Conservation (phyloP, 2,888 invertebrate genomes). For the Pecten maximus region DNA sequence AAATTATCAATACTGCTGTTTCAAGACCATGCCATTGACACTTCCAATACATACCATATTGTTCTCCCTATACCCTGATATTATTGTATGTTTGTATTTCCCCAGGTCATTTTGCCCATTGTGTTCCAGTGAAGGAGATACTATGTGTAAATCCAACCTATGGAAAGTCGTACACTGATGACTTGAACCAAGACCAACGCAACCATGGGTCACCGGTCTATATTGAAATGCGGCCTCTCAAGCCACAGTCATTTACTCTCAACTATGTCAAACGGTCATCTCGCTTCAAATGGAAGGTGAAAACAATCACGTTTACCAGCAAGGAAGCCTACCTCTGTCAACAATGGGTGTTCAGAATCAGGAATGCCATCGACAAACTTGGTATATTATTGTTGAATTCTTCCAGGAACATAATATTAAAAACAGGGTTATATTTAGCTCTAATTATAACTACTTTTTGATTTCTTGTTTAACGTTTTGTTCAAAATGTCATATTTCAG, state of each 20-base stretch:
- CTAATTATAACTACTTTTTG: too few species aligned
- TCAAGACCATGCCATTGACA: too few species aligned
- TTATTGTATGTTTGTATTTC: background rate
- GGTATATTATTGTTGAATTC: slow-evolving; percentile 63
- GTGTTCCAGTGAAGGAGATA: slow-evolving; percentile 57
- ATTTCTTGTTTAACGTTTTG: too few species aligned
- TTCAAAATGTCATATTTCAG: too few species aligned
- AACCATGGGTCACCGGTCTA: slow-evolving; percentile 63
- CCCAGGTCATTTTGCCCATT: slow-evolving; percentile 42
- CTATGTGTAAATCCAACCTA: slow-evolving; percentile 53
- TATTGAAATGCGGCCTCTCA: slow-evolving; percentile 72
- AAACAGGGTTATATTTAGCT: too few species aligned
- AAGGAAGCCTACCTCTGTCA: slow-evolving; percentile 78
- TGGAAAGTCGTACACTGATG: slow-evolving; percentile 27
- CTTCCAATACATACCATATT: too few species aligned
- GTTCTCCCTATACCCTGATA: background rate
- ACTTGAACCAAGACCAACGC: slow-evolving; percentile 57
- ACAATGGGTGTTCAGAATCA: slow-evolving; percentile 77
- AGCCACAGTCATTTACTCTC: slow-evolving; percentile 72
- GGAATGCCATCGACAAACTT: slow-evolving; percentile 76
- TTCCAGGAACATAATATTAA: too few species aligned
- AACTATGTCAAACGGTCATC: slow-evolving; percentile 70
- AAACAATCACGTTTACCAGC: slow-evolving; percentile 74
- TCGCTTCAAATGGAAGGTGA: slow-evolving; percentile 77
- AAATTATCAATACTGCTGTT: too few species aligned